phyloP scores from a whole-genome alignment of 2,888 invertebrate genomes.

The Callosobruchus maculatus region DNA sequence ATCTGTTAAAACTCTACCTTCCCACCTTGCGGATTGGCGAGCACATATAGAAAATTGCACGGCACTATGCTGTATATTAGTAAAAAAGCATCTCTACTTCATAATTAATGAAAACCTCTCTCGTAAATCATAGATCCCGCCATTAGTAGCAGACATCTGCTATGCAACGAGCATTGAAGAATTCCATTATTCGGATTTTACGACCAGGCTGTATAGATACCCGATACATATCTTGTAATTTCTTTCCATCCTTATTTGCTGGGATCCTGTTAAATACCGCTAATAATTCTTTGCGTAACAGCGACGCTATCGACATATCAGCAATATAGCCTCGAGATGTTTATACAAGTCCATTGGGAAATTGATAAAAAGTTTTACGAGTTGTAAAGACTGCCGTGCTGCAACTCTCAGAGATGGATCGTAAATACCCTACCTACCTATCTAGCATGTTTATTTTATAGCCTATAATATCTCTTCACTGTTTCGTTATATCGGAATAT shows the following conservation, averaged over 20 bases:
- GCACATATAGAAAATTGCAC: no score
- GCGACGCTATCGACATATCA: not conserved
- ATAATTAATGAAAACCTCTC: not conserved
- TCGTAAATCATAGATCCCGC: not conserved
- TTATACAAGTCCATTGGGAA: not conserved
- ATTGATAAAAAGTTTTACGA: not conserved
- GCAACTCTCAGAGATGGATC: not conserved
- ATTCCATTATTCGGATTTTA: not conserved
- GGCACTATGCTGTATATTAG: no score
- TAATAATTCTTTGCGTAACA: not conserved
- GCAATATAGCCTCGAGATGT: not conserved
- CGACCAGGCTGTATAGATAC: not conserved
- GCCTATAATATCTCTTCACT: not conserved
- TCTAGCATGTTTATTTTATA: not conserved
- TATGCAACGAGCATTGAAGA: not conserved
- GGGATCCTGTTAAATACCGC: not conserved
- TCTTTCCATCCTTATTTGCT: not conserved
- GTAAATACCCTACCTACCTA: not conserved
- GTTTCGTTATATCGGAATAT: not conserved
- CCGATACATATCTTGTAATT: not conserved
- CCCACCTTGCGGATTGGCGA: no score
- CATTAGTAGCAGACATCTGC: not conserved
- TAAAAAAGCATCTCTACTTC: not conserved
- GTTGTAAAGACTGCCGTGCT: not conserved
- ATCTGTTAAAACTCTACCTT: no score